Conservation (phyloP, 30 jellyfish, hydroid and myxozoan species). For the Hydra vulgaris region DNA sequence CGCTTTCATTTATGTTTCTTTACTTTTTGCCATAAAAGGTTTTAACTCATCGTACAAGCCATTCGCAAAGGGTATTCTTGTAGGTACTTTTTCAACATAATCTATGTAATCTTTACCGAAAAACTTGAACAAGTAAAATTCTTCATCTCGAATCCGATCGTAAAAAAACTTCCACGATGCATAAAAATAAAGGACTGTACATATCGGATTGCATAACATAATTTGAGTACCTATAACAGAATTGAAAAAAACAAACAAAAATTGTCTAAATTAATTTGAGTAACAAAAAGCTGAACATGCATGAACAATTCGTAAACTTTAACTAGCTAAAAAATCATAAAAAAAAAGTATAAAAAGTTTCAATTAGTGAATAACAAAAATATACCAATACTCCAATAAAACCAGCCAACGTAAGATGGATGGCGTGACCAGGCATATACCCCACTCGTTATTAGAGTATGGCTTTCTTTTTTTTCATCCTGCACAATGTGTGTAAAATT, state of each 20-base stretch:
- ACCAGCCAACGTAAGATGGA: conserved; percentile 97
- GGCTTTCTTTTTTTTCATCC: conserved; percentile 35
- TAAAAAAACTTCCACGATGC: conserved; percentile 87
- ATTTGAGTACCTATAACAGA: conserved; percentile 61
- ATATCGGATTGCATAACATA: conserved; percentile 66
- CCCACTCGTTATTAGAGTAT: conserved; percentile 68
- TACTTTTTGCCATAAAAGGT: not conserved
- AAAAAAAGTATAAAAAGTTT: no score
- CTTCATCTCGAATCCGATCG: conserved; percentile 71
- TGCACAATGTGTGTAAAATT: conserved; percentile 82
- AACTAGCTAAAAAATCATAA: no score
- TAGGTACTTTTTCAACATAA: conserved; percentile 46
- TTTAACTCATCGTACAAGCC: conserved; percentile 57
- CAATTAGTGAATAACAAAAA: not conserved
- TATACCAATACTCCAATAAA: conserved; percentile 87
- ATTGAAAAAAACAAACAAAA: not conserved
- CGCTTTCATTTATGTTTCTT: no score
- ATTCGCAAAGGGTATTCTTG: conserved; percentile 66
- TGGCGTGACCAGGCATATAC: conserved; percentile 62
- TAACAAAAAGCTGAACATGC: no score
- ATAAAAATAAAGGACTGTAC: conserved; percentile 52
- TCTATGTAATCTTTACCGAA: conserved; percentile 82
- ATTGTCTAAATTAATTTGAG: no score
- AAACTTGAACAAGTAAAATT: conserved; percentile 51
- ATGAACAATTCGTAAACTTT: no score